Evolutionary conservation across 1,140 invertebrate genomes (phyloP), one percentile per base, ranked within the genome.

Genomic region (Drosophila persimilis): DNA sequence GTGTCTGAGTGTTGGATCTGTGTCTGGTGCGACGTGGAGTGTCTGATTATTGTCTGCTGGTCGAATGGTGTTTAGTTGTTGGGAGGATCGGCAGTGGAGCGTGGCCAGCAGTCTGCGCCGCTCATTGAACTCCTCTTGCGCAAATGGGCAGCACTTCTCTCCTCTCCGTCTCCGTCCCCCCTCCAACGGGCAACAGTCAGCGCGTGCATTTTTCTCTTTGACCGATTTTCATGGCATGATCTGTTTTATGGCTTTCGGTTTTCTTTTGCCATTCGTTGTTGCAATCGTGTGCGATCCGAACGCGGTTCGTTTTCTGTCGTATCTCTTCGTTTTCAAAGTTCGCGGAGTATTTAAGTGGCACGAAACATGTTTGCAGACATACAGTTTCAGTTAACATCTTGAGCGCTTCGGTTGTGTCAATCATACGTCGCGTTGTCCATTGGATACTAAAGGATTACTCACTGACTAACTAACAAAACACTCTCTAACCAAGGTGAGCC

Each of bases 191-290:
- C 72, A 58, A 44, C 53, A 62, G 64, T 47, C 57, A 77, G 80
- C 83, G 83, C 76, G 83, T 73, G 70, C 77, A 81, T 81, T 86
- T 86, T 86, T 86, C 83, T 88, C 83, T 88, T 69, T 81, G 81
- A 86, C 81, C 81, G 81, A 88, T 86, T 86, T 86, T 69, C 77
- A 74, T 86, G 83, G 83, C 81, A 86, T 86, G 81, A 86, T 86
- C 81, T 88, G 83, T 86, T 86, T 88, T 81, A 86, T 78, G 73
- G 81, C 81, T 86, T 86, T 86, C 81, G 78, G 81, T 88, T 86
- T 86, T 84, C 80, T 80, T 85, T 63, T 31, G 52, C 60, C 45
- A 45, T 44, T 56, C 62, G 58, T 66, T 71, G 56, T 47, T 56
- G 77, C 71, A 80, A 80, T 71, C 77, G 67, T 55, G 61, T 50